Base-by-base conservation (phyloP, 2,888 invertebrate species). In the Callyntrura guangdongensis region DNA sequence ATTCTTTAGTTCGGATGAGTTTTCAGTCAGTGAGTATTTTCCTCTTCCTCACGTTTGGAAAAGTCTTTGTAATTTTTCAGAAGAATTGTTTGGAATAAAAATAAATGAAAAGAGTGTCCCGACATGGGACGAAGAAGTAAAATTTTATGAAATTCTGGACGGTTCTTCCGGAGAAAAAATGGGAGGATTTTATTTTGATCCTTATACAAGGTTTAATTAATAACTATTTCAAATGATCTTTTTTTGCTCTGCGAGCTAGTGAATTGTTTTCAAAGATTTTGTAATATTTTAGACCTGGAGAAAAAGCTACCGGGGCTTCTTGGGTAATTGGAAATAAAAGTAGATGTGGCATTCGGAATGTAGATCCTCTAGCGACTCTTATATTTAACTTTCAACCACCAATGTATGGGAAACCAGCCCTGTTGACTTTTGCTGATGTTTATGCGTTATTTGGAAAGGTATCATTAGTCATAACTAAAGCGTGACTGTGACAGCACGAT, bases 51-150 rank as follows among this genome's bases (percentile, higher is more conserved):
- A 96, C 94, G 98, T 99, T 0, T 95, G 99, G n/a, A 95, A 96
- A 3, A 97, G 97, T 20, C 95, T 99, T 3, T 97, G 98, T 94
- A 95, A 96, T 87, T 95, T 99, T 14, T 96, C 97, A 94, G 97
- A 97, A 93, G 96, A 96, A 83, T 95, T 99, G 6, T 99, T 98
- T 94, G 97, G 97, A 91, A 96, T 98, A 25, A 96, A 96, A 94
- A 97, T 98, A 81, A 96, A 96, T 53, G 97, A 97, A 94, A 93
- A 94, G 20, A 25, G 74, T 11, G 72, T 36, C 0, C 74, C 90
- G 0, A 74, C 88, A 0, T 99, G 99, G 99, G 97, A 98, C 94
- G 96, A 97, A 90, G 97, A 98, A 94, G 98, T 98, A 0, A 96
- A 96, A 94, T 98, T 97, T 94, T 98, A 96, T 95, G 97, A 98